Evolutionary conservation across 1,140 invertebrate species (phyloP).

Genomic region (Daktulosphaira vitifoliae): DNA sequence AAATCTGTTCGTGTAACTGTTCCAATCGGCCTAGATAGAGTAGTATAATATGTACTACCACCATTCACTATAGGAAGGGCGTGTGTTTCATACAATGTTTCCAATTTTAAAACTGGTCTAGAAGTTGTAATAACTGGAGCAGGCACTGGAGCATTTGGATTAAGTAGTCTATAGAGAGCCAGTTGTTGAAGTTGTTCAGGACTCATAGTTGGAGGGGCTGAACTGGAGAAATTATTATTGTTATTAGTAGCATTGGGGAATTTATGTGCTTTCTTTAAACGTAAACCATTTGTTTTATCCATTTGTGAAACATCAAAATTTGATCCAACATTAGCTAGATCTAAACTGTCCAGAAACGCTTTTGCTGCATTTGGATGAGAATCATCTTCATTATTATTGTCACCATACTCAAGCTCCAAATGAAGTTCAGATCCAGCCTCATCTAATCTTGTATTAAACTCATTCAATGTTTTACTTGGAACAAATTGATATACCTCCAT

Average conservation of each 20-base stretch:
- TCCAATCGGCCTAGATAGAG: slow-evolving; percentile 62
- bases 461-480: slow-evolving; percentile 75
- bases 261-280: slow-evolving; percentile 50
- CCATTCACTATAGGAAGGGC: slow-evolving; percentile 67
- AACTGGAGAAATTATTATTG: slow-evolving; percentile 1
- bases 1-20: slow-evolving; percentile 68
- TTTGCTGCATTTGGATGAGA: slow-evolving; percentile 49
- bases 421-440: slow-evolving; percentile 81
- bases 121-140: slow-evolving; percentile 63
- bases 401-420: slow-evolving; percentile 71
- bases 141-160: slow-evolving; percentile 52
- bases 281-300: slow-evolving; percentile 52
- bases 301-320: slow-evolving; percentile 60
- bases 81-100: slow-evolving; percentile 72
- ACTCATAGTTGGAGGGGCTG: slow-evolving; percentile 43
- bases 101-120: slow-evolving; percentile 60
- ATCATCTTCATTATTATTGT: slow-evolving; percentile 60
- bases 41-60: slow-evolving; percentile 62
- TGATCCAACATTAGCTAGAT: slow-evolving; percentile 56
- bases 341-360: slow-evolving; percentile 52
- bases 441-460: slow-evolving; percentile 75
- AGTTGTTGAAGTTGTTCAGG: slow-evolving; percentile 67
- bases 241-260: slow-evolving; percentile 35
- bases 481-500: slow-evolving; percentile 78
- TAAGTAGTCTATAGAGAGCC: slow-evolving; percentile 59